These are phyloP conservation scores for Oplegnathus fasciatus DNA, from an alignment of 2,113 vertebrate species.

Conservation along the genomic window DNA sequence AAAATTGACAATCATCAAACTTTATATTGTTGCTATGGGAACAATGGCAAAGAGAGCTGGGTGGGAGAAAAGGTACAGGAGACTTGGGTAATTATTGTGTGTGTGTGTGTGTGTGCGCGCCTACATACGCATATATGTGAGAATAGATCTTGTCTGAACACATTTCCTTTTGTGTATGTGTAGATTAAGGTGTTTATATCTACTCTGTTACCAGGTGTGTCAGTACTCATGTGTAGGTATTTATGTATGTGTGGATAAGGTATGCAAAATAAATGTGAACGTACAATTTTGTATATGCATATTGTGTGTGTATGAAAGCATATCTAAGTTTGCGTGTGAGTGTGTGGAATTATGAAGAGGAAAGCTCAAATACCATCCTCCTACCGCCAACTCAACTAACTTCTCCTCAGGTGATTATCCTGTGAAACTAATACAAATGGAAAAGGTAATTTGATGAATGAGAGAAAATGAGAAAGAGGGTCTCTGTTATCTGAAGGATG, in stretches of 20 bases:
- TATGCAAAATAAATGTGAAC: not conserved
- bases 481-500: conserved; percentile 61
- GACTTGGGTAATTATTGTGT: conserved; percentile 32
- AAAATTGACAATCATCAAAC: conserved; percentile 59
- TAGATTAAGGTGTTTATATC: not conserved
- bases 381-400: conserved; percentile 5
- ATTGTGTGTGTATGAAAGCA: not conserved
- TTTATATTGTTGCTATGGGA: conserved; percentile 57
- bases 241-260: not conserved
- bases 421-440: conserved; percentile 58
- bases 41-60: conserved; percentile 30
- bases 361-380: conserved; percentile 21
- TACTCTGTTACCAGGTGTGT: not conserved
- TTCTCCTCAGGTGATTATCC: conserved; percentile 57
- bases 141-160: not conserved
- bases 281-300: not conserved
- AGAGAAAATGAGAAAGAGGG: conserved; percentile 52
- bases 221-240: not conserved
- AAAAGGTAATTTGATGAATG: conserved; percentile 59
- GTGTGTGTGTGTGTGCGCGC: not conserved
- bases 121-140: not conserved
- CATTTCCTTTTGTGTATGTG: not conserved
- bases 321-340: not conserved
- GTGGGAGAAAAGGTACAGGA: conserved; percentile 25
- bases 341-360: not conserved